A percentile compares a stretch with the other conserved stretches of the same genome.
These are phyloP conservation scores for Myotis myotis DNA, from an alignment of 2,797 vertebrate genomes.

Conservation along the genomic window DNA sequence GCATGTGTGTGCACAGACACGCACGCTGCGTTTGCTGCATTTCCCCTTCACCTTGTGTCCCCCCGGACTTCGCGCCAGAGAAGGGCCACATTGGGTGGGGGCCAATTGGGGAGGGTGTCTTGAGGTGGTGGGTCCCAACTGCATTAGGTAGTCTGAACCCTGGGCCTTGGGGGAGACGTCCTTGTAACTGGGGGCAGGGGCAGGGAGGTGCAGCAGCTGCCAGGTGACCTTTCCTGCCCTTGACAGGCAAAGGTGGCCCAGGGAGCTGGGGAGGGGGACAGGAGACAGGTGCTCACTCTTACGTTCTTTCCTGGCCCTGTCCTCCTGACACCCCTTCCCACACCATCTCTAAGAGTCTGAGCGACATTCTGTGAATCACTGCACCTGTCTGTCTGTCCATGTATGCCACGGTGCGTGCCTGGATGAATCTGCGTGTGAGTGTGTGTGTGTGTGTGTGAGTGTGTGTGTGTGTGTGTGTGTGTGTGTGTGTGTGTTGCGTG, in stretches of 20 bases:
- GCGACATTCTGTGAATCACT: background rate
- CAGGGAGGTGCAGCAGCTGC: background rate
- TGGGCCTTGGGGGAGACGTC: background rate
- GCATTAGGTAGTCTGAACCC: background rate
- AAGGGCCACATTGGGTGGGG: background rate
- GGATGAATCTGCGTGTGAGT: background rate
- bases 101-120: background rate
- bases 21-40: background rate
- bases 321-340: background rate
- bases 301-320: background rate
- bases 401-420: background rate
- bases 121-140: background rate
- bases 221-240: conserved; percentile 75
- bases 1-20: background rate
- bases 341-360: background rate
- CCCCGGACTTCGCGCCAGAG: background rate
- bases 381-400: background rate
- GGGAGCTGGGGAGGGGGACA: background rate
- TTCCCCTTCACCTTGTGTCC: background rate
- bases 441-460: background rate
- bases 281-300: background rate
- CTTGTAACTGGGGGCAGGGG: background rate
- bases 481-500: background rate
- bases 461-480: background rate
- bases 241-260: conserved; percentile 55